These are phyloP conservation scores for Pachyseris speciosa DNA, from an alignment of 64 coral and sea anemone genomes.

Conservation along the genomic window DNA sequence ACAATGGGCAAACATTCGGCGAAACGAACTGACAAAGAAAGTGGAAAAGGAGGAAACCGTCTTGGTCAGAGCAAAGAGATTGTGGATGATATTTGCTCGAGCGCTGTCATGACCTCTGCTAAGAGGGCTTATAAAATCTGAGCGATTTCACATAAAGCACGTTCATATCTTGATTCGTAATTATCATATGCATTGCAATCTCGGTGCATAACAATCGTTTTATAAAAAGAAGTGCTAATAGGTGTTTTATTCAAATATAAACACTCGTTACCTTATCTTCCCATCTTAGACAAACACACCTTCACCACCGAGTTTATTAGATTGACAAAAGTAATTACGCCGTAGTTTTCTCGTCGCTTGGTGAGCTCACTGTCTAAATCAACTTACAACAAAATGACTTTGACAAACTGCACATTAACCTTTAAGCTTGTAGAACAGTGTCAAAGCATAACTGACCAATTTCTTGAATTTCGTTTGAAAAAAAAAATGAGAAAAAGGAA, in stretches of 20 bases:
- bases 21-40: not conserved
- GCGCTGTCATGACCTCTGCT: not conserved
- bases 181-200: constrained; percentile 42
- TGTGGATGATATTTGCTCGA: not conserved
- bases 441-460: too few species aligned
- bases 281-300: constrained; percentile 62
- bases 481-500: not conserved
- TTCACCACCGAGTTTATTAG: constrained; percentile 35
- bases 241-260: constrained; percentile 87
- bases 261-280: constrained; percentile 68
- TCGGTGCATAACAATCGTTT: constrained; percentile 62
- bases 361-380: constrained; percentile 15
- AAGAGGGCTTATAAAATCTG: not conserved
- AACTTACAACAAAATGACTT: not conserved
- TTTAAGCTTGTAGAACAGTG: not conserved
- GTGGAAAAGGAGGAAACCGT: not conserved
- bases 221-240: constrained; percentile 69
- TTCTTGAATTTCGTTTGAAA: not conserved
- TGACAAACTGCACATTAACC: not conserved
- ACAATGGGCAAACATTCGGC: not conserved
- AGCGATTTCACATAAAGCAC: not conserved
- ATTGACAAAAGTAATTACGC: constrained; percentile 47
- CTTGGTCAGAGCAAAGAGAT: not conserved
- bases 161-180: not conserved
- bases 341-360: not conserved